Base-by-base conservation (phyloP, 1,140 invertebrate species). In the Venturia canescens region DNA sequence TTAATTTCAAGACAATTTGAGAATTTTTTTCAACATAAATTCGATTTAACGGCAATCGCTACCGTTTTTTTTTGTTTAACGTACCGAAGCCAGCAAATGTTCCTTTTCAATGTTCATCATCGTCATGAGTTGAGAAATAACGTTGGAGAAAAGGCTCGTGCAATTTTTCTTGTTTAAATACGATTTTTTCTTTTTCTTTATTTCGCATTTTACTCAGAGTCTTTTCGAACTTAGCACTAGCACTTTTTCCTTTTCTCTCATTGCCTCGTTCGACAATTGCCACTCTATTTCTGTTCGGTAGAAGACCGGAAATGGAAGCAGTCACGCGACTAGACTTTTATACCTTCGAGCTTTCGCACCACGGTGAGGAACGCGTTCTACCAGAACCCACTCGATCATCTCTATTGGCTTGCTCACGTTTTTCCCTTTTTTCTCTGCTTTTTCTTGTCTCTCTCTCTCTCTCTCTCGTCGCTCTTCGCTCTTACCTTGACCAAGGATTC, bases 271-370 rank as follows among this genome's bases (percentile, higher is more conserved):
- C 23, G 60, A 63, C 60, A 63, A 63, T 63, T 63, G 60, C 60
- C 60, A 63, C 23, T 27, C 27, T 63, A 63, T 63, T 63, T 63
- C 60, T 63, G 60, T 63, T 26, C 60, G 60, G 60, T 63, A 63
- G 60, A 63, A 63, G 60, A 63, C 60, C 60, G 60, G 60, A 63
- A 63, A 63, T 63, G 60, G 60, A 63, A 26, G 3, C 60, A 26
- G n/a, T 63, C 60, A 63, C 60, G 60, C 60, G 60, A 63, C 60
- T 26, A 26, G 60, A 63, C 60, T 63, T 63, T 63, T 63, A 63
- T 63, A 63, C 60, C 60, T 63, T 63, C 23, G 60, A 63, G 60
- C 21, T 23, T 63, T 26, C 11, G 15, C 60, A 26, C 60, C 60
- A 63, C 60, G 60, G 23, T 26, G 60, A 63, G 60, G 27, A 63